phyloP scores from a whole-genome alignment of 2,797 vertebrate species.

The Sebastes minor region DNA sequence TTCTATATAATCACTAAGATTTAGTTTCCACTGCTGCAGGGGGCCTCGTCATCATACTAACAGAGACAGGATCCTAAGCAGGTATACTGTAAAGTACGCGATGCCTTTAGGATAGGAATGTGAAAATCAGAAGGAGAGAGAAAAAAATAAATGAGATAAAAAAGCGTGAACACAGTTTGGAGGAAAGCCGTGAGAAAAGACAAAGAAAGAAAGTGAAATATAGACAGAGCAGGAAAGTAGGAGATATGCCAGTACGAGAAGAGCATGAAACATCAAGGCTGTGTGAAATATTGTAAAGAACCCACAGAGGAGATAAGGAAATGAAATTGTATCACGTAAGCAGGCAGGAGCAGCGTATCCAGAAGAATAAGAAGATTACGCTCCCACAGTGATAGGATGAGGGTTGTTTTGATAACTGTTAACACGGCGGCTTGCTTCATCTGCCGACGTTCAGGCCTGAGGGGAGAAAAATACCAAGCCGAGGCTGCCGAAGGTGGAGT shows the following conservation, averaged over 20 bases:
- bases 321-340: conserved; percentile 6
- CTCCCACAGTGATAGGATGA: conserved; percentile 23
- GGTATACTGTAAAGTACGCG: neutral
- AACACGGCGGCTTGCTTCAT: conserved; percentile 32
- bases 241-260: neutral
- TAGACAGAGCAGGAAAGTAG: neutral
- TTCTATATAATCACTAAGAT: neutral
- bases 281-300: conserved; percentile 17
- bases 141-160: neutral
- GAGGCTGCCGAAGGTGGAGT: conserved; percentile 4
- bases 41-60: neutral
- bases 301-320: conserved; percentile 22
- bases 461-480: conserved; percentile 8
- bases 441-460: neutral
- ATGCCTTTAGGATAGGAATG: neutral
- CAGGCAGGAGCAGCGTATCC: conserved; percentile 2
- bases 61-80: neutral
- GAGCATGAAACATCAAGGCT: conserved; percentile 6
- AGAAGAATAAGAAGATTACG: conserved; percentile 41
- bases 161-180: neutral
- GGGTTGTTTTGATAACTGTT: conserved; percentile 54
- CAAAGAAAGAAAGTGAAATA: neutral
- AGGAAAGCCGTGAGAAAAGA: neutral
- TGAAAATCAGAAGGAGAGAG: neutral
- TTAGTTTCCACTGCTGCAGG: neutral